Evolutionary conservation across 2,797 vertebrate species (phyloP).

Genomic region (Micromesistius poutassou): DNA sequence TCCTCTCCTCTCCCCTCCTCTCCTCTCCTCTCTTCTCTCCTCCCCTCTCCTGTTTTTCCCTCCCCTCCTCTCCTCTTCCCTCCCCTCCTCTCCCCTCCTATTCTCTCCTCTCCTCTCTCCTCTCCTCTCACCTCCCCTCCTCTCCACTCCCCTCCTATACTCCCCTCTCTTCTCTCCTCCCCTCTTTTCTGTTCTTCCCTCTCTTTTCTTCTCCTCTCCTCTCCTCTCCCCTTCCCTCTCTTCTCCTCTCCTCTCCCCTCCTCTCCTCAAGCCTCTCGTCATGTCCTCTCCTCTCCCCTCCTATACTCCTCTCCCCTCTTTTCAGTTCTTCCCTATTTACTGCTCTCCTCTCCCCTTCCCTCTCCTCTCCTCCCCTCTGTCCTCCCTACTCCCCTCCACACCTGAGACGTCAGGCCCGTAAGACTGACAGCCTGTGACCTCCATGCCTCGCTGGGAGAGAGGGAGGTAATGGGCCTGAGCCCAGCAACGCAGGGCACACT

Average conservation of each 20-base stretch:
- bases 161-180: neutral
- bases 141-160: neutral
- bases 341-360: neutral
- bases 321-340: too few relatives aligned
- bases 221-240: neutral
- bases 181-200: neutral
- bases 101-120: neutral
- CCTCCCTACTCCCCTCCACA: slow-evolving; percentile 35
- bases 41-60: neutral
- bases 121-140: neutral
- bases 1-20: slow-evolving; percentile 31
- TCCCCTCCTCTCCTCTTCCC: neutral
- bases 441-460: slow-evolving; percentile 59
- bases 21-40: neutral
- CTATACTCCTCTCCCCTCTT: too few relatives aligned
- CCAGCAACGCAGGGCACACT: slow-evolving; percentile 64
- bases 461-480: slow-evolving; percentile 72
- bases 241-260: neutral
- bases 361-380: neutral
- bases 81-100: neutral
- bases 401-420: slow-evolving; percentile 53
- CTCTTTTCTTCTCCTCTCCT: too few relatives aligned
- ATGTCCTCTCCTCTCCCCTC: slow-evolving; percentile 3
- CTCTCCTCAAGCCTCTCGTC: too few relatives aligned
- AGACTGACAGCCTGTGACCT: slow-evolving; percentile 68